phyloP scores from a whole-genome alignment of 2,888 invertebrate genomes.

The Didymodactylos carnosus region DNA sequence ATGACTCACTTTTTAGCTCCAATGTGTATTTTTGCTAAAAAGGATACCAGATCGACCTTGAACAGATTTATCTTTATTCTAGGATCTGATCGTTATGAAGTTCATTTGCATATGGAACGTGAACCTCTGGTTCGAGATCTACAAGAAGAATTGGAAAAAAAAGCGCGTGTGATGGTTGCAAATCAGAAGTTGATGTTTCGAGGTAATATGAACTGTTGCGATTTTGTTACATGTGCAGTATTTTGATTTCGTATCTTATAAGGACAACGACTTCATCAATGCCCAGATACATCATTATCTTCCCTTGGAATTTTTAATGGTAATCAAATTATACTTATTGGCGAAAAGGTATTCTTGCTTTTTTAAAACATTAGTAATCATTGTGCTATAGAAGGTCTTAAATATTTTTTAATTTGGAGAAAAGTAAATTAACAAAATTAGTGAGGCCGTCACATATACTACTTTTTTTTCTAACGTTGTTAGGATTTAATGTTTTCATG shows the following conservation, averaged over 20 bases:
- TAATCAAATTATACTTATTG: conserved; percentile 5
- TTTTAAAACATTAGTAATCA: neutral
- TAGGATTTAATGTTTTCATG: neutral
- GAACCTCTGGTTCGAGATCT: conserved; percentile 4
- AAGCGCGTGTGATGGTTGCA: conserved; percentile 1
- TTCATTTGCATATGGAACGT: conserved; percentile 3
- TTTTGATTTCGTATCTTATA: neutral
- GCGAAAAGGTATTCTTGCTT: conserved; percentile 6
- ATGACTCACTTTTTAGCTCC: too few relatives aligned
- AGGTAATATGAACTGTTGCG: neutral
- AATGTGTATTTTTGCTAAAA: too few relatives aligned
- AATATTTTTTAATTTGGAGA: neutral
- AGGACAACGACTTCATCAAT: conserved; percentile 5
- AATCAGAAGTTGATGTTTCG: conserved; percentile 9
- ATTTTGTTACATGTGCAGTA: neutral
- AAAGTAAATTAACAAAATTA: neutral
- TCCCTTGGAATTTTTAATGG: conserved; percentile 5
- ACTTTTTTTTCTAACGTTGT: neutral
- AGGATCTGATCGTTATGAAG: conserved; percentile 8
- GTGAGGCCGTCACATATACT: too few relatives aligned
- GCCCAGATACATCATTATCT: neutral
- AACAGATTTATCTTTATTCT: neutral
- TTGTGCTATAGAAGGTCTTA: neutral
- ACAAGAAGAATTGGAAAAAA: conserved; percentile 1
- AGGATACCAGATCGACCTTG: neutral